These are phyloP conservation scores for Hedychridium roseum DNA, from an alignment of 2,888 invertebrate species.

Conservation along the genomic window DNA sequence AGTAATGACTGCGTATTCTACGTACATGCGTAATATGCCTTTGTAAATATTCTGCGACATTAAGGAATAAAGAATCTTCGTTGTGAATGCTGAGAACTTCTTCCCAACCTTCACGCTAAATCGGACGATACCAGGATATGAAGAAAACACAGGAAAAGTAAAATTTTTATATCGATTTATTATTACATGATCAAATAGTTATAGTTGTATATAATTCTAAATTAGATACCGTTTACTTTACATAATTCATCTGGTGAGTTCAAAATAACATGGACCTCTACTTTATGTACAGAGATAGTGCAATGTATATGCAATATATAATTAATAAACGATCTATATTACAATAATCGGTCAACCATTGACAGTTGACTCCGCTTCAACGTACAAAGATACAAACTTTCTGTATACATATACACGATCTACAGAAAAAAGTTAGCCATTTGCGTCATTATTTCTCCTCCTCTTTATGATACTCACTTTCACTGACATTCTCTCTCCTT, in stretches of 20 bases:
- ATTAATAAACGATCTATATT: conserved; percentile 56
- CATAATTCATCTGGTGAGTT: conserved; percentile 59
- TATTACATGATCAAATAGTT: conserved; percentile 60
- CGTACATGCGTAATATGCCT: conserved; percentile 36
- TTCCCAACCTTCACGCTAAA: too few species aligned
- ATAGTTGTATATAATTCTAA: conserved; percentile 62
- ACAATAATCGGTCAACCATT: conserved; percentile 41
- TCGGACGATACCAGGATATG: too few species aligned
- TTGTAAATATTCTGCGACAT: conserved; percentile 47
- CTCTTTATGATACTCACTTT: conserved; percentile 28
- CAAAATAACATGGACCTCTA: conserved; percentile 62
- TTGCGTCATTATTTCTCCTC: conserved; percentile 9
- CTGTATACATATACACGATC: conserved; percentile 50
- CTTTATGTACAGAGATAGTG: conserved; percentile 62
- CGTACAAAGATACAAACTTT: conserved; percentile 63
- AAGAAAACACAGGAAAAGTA: too few species aligned
- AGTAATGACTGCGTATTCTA: conserved; percentile 34
- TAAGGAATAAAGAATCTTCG: conserved; percentile 25
- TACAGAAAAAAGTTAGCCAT: conserved; percentile 41
- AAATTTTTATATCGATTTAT: conserved; percentile 50
- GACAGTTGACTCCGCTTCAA: conserved; percentile 51
- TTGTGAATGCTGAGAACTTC: too few species aligned
- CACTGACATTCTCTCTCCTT: conserved; percentile 16
- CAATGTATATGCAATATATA: conserved; percentile 57
- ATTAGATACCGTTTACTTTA: conserved; percentile 61